Evolutionary conservation across 1,140 invertebrate species (phyloP).

Genomic region (Leguminivora glycinivorella): DNA sequence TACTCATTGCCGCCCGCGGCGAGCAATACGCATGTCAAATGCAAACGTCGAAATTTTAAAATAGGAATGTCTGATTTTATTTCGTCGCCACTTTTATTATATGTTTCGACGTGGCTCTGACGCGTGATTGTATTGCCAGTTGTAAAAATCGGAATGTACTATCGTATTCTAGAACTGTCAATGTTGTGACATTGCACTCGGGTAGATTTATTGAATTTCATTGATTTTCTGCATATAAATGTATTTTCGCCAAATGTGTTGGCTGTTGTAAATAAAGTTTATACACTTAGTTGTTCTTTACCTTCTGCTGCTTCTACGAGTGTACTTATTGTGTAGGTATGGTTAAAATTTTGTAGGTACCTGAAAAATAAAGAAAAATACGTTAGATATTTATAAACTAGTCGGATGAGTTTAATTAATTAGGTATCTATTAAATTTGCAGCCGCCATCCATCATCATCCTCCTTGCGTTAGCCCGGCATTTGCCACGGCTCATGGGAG

Average conservation of each 20-base stretch:
- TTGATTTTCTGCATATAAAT: conserved; percentile 22
- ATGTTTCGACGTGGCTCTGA: conserved; percentile 44
- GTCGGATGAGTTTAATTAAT: too few relatives aligned
- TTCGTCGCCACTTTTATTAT: conserved; percentile 48
- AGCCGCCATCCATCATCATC: too few relatives aligned
- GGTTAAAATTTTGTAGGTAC: too few relatives aligned
- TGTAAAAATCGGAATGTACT: conserved; percentile 40
- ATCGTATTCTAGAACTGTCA: conserved; percentile 33
- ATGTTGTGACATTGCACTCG: conserved; percentile 23
- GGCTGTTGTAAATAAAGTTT: too few relatives aligned
- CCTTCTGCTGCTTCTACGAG: too few relatives aligned
- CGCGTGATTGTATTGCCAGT: conserved; percentile 48
- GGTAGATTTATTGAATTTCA: conserved; percentile 28
- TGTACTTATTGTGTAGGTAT: too few relatives aligned
- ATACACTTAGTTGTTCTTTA: too few relatives aligned
- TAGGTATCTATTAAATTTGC: too few relatives aligned
- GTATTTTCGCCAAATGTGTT: neutral
- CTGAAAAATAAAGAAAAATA: too few relatives aligned
- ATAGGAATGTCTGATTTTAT: conserved; percentile 52
- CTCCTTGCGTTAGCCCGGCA: too few relatives aligned
- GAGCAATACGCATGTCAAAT: conserved; percentile 47
- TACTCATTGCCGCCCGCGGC: conserved; percentile 1
- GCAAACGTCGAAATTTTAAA: conserved; percentile 48
- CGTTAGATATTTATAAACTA: too few relatives aligned
- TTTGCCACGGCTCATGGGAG: too few relatives aligned